A percentile compares a stretch with the other conserved stretches of the same genome.
Conservation (phyloP, 2,797 vertebrate genomes). For the Esox masquinongy region DNA sequence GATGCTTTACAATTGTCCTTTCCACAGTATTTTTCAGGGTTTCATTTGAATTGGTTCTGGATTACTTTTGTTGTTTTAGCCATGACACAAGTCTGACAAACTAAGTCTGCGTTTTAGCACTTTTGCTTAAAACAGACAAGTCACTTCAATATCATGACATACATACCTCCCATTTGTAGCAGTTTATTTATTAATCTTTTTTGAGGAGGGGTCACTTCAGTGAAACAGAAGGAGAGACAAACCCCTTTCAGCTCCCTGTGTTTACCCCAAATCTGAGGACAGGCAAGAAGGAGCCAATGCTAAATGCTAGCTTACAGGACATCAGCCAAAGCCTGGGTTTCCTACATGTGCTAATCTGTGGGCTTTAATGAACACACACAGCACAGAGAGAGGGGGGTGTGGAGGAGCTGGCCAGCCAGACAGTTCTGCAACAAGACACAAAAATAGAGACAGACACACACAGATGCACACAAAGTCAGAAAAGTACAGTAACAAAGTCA, state of each 20-base stretch:
- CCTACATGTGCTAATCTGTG: conserved; percentile 9
- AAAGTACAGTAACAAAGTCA: neutral
- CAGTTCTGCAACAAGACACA: neutral
- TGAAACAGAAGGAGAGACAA: neutral
- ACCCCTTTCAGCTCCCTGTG: neutral
- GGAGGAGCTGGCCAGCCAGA: neutral
- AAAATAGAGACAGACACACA: conserved; percentile 6
- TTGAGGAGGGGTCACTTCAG: no score
- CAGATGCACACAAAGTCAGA: neutral
- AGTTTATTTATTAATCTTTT: no score
- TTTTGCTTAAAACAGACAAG: no score
- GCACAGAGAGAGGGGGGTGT: neutral
- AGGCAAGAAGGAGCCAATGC: neutral
- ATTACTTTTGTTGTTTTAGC: no score
- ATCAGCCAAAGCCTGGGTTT: conserved; percentile 10
- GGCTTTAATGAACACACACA: conserved; percentile 10
- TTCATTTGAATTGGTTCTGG: no score
- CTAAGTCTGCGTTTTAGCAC: no score
- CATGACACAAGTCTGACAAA: no score
- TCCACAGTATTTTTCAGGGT: no score
- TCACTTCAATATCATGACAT: no score
- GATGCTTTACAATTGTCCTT: no score
- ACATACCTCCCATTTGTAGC: no score
- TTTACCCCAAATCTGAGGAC: neutral
- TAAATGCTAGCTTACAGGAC: neutral